These are phyloP conservation scores for Hirtodrosophila trivittata DNA, from an alignment of 2,888 invertebrate species.

Conservation along the genomic window DNA sequence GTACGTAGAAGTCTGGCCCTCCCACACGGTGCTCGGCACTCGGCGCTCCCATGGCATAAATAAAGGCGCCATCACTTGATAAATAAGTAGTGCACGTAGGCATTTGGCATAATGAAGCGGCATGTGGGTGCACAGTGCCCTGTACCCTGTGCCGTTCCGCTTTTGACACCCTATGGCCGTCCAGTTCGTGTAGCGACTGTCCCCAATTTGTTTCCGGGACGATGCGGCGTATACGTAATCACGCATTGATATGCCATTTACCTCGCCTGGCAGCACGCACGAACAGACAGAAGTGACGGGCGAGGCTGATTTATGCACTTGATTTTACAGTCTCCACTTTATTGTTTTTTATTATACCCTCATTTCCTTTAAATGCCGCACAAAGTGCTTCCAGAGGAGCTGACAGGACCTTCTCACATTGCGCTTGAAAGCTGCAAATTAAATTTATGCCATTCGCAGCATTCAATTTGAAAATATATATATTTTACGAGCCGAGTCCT, in stretches of 20 bases:
- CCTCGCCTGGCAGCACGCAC: constrained; percentile 40
- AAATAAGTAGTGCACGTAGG: constrained; percentile 78
- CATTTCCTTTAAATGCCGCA: constrained; percentile 39
- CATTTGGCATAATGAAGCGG: constrained; percentile 75
- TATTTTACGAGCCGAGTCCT: constrained; percentile 42
- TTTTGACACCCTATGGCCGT: not conserved
- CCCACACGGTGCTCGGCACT: constrained; percentile 35
- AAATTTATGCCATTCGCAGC: constrained; percentile 41
- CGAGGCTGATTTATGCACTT: constrained; percentile 63
- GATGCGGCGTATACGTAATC: constrained; percentile 77
- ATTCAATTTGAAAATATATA: constrained; percentile 46
- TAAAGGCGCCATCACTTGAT: constrained; percentile 72
- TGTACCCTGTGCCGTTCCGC: not conserved
- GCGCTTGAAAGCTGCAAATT: constrained; percentile 29
- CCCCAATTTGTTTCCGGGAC: constrained; percentile 55
- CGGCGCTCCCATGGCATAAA: constrained; percentile 57
- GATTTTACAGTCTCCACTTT: constrained; percentile 67
- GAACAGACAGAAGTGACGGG: constrained; percentile 1
- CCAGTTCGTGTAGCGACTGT: constrained; percentile 10
- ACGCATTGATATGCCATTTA: constrained; percentile 78
- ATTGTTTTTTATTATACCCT: constrained; percentile 64
- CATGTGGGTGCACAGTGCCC: not conserved
- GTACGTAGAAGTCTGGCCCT: constrained; percentile 31
- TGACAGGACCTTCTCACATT: not conserved
- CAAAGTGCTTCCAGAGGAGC: not conserved